Base-by-base conservation (phyloP, 2,113 vertebrate genomes). In the Romanogobio albipinnatus region DNA sequence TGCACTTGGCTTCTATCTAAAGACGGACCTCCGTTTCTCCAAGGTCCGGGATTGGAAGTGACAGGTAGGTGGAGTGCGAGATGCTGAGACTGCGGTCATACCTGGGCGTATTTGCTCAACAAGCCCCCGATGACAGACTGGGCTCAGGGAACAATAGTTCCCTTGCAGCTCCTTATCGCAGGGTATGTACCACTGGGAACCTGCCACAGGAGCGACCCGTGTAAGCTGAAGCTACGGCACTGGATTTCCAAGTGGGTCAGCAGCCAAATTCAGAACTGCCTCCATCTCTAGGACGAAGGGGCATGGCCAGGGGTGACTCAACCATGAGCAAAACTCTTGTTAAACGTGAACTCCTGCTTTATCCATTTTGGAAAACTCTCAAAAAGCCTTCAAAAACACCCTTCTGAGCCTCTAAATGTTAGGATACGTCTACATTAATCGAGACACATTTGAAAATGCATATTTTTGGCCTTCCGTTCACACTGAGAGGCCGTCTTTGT, bases 121-220 rank as follows among this genome's bases (percentile, higher is more conserved):
- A 88, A 87, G 86, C 87, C 87, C 76, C 84, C n/a, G 86, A 90
- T 91, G 89, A 91, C 88, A 90, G 87, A 90, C 75, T 49, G 59
- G 86, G 77, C 84, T 87, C 82, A 66, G 58, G 29, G 78, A 89
- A 89, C 87, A 91, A 91, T 88, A 84, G 51, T 76, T 71, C 79
- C 88, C 89, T 88, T 89, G 86, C 86, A 87, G 76, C 85, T 87
- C 85, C 83, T 84, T 77, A 76, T 88, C 53, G 64, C 66, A 2
- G 77, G 82, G 85, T 66, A 81, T 86, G 80, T 76, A 81, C 82
- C 78, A 81, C 84, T 86, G 78, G 86, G 87, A 86, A 84, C 71
- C 73, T n/a, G 83, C 78, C 29, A 39, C 76, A 66, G 81, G 74
- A 78, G 47, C 49, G 71, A 82, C 76, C 68, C 17, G 15, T 77